Conservation (phyloP, 2,113 vertebrate genomes). For the Psilopogon haemacephalus region DNA sequence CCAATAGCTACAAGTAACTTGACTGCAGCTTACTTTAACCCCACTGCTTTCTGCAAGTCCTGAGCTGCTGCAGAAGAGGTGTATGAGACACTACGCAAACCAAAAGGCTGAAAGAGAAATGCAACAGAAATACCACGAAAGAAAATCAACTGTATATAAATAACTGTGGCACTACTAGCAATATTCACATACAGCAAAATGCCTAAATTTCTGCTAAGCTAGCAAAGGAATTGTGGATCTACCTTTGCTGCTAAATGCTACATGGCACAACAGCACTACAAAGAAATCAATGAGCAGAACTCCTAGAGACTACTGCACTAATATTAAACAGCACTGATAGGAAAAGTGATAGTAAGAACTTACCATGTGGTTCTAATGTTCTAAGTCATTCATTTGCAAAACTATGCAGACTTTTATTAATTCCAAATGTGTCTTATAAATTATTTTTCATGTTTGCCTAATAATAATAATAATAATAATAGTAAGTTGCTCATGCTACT, state of each 20-base stretch:
- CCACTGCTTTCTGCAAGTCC: background rate
- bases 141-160: background rate
- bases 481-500: background rate
- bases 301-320: background rate
- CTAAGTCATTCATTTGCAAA: background rate
- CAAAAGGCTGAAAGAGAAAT: background rate
- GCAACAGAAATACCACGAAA: background rate
- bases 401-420: conserved; percentile 18
- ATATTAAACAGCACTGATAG: conserved; percentile 21
- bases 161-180: background rate
- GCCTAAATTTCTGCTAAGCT: background rate
- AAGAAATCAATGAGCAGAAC: background rate
- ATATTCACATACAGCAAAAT: background rate
- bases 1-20: background rate
- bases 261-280: background rate
- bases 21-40: background rate
- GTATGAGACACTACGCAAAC: background rate
- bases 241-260: background rate
- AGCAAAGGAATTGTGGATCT: background rate
- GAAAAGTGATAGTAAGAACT: background rate
- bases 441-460: background rate
- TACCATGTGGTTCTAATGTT: conserved; percentile 1
- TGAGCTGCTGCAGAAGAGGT: background rate
- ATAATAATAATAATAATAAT: background rate
- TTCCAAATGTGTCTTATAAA: conserved; percentile 1